Evolutionary conservation across 2,797 vertebrate species (phyloP).

Genomic region (Anguilla anguilla): DNA sequence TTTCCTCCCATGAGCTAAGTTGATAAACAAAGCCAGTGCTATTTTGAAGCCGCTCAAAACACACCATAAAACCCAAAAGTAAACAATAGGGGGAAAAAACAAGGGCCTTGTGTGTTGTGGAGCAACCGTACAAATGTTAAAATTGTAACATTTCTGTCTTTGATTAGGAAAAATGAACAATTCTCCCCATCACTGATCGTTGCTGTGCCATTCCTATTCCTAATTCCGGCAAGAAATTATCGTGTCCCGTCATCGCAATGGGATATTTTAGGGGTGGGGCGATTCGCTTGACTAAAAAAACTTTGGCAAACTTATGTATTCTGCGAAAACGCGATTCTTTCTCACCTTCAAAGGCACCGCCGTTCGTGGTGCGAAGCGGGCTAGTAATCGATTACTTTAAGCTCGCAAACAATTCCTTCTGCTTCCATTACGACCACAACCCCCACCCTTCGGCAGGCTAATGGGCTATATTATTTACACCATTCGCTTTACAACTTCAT

Average conservation of each 20-base stretch:
- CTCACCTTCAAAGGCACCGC: neutral
- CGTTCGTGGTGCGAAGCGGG: neutral
- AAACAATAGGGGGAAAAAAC: neutral
- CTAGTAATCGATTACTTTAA: constrained; percentile 20
- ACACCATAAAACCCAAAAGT: neutral
- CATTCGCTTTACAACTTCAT: constrained; percentile 39
- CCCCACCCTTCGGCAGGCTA: constrained; percentile 34
- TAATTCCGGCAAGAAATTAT: constrained; percentile 43
- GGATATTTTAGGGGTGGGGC: constrained; percentile 71
- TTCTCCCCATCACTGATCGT: neutral
- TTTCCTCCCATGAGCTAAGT: neutral
- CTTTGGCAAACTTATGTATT: constrained; percentile 60
- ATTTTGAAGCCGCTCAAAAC: neutral
- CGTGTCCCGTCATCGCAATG: constrained; percentile 56
- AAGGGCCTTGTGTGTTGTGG: neutral
- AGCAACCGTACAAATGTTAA: neutral
- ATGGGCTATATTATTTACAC: constrained; percentile 13
- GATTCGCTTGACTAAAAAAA: constrained; percentile 59
- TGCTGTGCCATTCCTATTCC: neutral
- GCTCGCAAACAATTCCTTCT: constrained; percentile 8
- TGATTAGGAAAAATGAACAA: neutral
- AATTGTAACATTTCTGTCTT: neutral
- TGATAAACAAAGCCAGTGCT: neutral
- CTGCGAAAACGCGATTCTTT: constrained; percentile 35
- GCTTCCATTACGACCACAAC: constrained; percentile 18